These are phyloP conservation scores for Masnerella sp. DNA, from an alignment of 2,888 invertebrate genomes.

Conservation along the genomic window DNA sequence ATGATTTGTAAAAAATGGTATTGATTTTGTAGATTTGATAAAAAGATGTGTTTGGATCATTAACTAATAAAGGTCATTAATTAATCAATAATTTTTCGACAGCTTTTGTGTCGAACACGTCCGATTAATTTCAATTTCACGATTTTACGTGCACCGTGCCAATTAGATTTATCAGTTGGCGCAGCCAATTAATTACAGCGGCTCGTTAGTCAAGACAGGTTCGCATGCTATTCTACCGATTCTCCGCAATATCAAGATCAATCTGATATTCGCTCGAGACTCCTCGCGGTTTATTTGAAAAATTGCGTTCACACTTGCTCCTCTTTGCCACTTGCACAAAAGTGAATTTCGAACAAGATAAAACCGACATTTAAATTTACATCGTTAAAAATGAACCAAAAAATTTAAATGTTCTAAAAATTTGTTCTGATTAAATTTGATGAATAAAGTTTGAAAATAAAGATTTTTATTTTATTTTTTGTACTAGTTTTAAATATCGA, in stretches of 20 bases:
- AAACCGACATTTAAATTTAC: too few species aligned
- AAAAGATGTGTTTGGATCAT: not conserved
- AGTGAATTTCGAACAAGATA: too few species aligned
- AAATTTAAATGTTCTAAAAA: too few species aligned
- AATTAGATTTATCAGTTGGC: slow-evolving; percentile 55
- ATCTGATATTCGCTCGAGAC: slow-evolving; percentile 46
- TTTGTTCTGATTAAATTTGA: too few species aligned
- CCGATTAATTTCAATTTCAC: slow-evolving; percentile 50
- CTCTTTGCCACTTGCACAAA: too few species aligned
- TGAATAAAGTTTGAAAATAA: too few species aligned
- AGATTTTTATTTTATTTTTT: too few species aligned
- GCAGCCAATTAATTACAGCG: slow-evolving; percentile 53
- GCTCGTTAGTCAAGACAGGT: slow-evolving; percentile 55
- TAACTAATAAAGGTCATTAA: not conserved
- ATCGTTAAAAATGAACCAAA: too few species aligned
- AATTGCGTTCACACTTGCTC: slow-evolving; percentile 46
- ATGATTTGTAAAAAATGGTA: too few species aligned
- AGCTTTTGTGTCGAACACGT: slow-evolving; percentile 20
- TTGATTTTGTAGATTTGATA: too few species aligned
- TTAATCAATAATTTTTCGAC: slow-evolving; percentile 12
- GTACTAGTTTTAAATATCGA: too few species aligned
- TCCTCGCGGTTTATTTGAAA: slow-evolving; percentile 27
- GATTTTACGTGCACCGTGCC: slow-evolving; percentile 52
- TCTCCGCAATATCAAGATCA: slow-evolving; percentile 49
- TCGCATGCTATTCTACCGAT: slow-evolving; percentile 46